A percentile compares a stretch with the other conserved stretches of the same genome.
These are phyloP conservation scores for Aphelenchoides avenae DNA, from an alignment of 1,140 invertebrate species.

Conservation along the genomic window DNA sequence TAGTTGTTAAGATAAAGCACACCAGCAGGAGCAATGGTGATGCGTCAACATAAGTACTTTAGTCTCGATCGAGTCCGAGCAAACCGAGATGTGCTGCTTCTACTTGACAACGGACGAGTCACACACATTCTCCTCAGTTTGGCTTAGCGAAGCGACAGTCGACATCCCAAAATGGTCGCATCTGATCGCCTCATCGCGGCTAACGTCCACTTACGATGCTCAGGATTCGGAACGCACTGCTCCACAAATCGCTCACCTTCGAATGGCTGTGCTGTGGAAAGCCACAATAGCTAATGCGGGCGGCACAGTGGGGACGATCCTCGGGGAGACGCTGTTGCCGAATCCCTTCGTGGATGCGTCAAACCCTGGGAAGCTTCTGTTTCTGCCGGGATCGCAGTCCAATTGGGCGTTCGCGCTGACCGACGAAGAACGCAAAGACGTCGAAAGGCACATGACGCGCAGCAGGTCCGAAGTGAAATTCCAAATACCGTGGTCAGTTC, in stretches of 20 bases:
- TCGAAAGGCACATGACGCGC: too few species aligned
- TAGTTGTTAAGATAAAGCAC: not conserved
- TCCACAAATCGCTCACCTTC: not conserved
- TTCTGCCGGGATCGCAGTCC: too few species aligned
- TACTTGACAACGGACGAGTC: conserved; percentile 5
- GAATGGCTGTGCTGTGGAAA: conserved; percentile 14
- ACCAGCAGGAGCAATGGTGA: not conserved
- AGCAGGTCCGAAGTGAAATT: too few species aligned
- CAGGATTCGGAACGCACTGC: not conserved
- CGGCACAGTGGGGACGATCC: conserved; percentile 15
- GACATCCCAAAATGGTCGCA: conserved; percentile 19
- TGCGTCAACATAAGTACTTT: conserved; percentile 6
- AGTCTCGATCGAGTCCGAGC: conserved; percentile 13
- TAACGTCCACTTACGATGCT: not conserved
- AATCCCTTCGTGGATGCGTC: too few species aligned
- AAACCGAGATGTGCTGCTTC: conserved; percentile 12
- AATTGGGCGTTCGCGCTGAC: too few species aligned
- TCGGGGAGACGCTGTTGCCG: conserved; percentile 8
- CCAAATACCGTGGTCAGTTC: too few species aligned
- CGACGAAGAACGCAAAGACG: too few species aligned
- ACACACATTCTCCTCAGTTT: not conserved
- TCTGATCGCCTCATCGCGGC: not conserved
- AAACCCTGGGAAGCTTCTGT: too few species aligned
- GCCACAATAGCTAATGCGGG: conserved; percentile 14
- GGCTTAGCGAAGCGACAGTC: conserved; percentile 4